A percentile compares a stretch with the other conserved stretches of the same genome.
Conservation (phyloP, 2,888 invertebrate genomes). For the Plebejus argus region DNA sequence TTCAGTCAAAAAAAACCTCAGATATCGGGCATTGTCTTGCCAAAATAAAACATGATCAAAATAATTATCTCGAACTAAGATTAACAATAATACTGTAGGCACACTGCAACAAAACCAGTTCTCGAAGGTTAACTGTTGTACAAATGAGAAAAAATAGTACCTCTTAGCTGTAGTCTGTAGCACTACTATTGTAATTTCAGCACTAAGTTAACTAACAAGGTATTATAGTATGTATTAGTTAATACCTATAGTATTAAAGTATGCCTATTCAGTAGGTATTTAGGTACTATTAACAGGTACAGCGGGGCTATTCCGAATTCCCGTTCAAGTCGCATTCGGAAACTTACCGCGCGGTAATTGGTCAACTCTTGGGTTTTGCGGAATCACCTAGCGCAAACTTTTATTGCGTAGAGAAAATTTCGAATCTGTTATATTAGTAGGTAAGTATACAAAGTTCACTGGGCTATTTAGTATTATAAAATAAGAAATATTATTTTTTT, state of each 20-base stretch:
- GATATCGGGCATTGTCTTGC: neutral
- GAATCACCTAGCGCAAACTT: neutral
- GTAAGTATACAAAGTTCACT: no score
- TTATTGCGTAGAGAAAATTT: neutral
- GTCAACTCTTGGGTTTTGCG: no score
- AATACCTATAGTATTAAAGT: neutral
- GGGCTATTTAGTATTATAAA: neutral
- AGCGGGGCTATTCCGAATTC: neutral
- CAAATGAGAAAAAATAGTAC: constrained; percentile 17
- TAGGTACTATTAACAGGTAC: neutral
- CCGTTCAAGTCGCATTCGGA: neutral
- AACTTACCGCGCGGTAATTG: neutral
- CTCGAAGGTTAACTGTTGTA: constrained; percentile 25
- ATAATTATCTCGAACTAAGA: constrained; percentile 21
- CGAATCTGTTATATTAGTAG: no score
- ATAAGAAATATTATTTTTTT: neutral
- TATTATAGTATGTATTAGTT: no score
- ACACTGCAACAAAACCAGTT: constrained; percentile 22
- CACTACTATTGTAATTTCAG: neutral
- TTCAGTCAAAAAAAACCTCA: neutral
- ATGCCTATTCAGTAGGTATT: neutral
- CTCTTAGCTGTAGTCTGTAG: neutral
- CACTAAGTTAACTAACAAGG: neutral
- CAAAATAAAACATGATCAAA: neutral
- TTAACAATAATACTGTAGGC: constrained; percentile 3